phyloP scores from a whole-genome alignment of 2,888 invertebrate species.

The Hirtodrosophila duncani region DNA sequence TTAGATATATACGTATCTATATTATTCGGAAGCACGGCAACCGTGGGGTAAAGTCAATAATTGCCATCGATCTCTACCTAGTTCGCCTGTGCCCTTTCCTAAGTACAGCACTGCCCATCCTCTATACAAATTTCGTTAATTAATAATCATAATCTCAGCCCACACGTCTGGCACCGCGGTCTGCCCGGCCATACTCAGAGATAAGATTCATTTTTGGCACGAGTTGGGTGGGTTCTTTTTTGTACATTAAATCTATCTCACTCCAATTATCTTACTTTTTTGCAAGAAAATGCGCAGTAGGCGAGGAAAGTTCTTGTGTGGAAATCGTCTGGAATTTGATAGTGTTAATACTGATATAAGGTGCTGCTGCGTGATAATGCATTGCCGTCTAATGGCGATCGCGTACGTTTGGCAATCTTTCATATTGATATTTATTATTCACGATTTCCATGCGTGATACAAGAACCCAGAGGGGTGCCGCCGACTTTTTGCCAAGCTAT shows the following conservation, averaged over 20 bases:
- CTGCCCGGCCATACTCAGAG: too few relatives aligned
- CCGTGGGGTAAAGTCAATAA: too few relatives aligned
- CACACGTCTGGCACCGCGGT: constrained; percentile 11
- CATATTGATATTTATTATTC: constrained; percentile 22
- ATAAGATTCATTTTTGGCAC: constrained; percentile 25
- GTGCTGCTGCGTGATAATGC: too few relatives aligned
- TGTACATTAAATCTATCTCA: constrained; percentile 68
- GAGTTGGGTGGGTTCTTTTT: constrained; percentile 28
- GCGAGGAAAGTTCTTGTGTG: constrained; percentile 8
- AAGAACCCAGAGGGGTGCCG: constrained; percentile 1
- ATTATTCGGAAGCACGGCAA: too few relatives aligned
- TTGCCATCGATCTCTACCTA: too few relatives aligned
- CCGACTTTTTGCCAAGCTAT: constrained; percentile 29
- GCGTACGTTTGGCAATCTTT: background rate
- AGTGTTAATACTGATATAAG: too few relatives aligned
- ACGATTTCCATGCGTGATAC: constrained; percentile 53
- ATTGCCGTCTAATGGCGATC: constrained; percentile 23
- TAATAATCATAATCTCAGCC: constrained; percentile 16
- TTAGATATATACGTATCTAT: background rate
- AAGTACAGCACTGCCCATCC: too few relatives aligned
- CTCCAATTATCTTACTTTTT: too few relatives aligned
- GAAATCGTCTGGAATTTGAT: too few relatives aligned
- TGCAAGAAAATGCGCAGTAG: constrained; percentile 36
- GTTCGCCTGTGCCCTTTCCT: too few relatives aligned
- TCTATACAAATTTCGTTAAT: too few relatives aligned